Base-by-base conservation (phyloP, 2,888 invertebrate species). In the Pristionchus exspectatus region DNA sequence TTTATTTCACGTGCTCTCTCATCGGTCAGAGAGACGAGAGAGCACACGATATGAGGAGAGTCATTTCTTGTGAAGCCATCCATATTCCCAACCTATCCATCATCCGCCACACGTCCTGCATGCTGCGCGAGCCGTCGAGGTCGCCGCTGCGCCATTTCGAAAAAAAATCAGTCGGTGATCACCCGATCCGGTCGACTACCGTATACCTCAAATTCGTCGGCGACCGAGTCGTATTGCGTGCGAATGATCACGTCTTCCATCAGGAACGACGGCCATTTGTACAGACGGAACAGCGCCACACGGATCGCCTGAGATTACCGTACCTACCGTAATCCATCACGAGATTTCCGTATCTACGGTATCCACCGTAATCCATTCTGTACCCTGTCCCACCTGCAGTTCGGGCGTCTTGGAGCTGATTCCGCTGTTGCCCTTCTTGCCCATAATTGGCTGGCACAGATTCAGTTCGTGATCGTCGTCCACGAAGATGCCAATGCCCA, bases 391-490 rank as follows among this genome's bases (percentile, higher is more conserved):
- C 50, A 81, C 81, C 81, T 50, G 50, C 16, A 74, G 74, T 74
- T 74, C 74, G 74, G 74, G 74, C 30, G 33, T 33, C 33, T 74
- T 74, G n/a, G 7, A 16, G 2, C 18, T n/a, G 50, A 50, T 50
- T 12, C 44, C 24, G n/a, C 27, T 50, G 44, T 21, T 85, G 77
- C 33, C 9, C 27, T 27, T 33, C 38, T 38, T 74, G 33, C 30
- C 16, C 74, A 33, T 12, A 18, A 85, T 21, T 24, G 59, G 59
- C 30, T 54, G 59, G 18, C 59, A 56, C 85, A 59, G 10, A 27
- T 85, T 85, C 59, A 85, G 21, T 56, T 44, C 44, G 33, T 85
- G 85, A 33, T 85, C 85, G 85, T 85, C 85, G 30, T 85, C 85
- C 9, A 85, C 59, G 85, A 85, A 85, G 50, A 81, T 81, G 7